Base-by-base conservation (phyloP, 2,888 invertebrate genomes). In the Serripes groenlandicus region DNA sequence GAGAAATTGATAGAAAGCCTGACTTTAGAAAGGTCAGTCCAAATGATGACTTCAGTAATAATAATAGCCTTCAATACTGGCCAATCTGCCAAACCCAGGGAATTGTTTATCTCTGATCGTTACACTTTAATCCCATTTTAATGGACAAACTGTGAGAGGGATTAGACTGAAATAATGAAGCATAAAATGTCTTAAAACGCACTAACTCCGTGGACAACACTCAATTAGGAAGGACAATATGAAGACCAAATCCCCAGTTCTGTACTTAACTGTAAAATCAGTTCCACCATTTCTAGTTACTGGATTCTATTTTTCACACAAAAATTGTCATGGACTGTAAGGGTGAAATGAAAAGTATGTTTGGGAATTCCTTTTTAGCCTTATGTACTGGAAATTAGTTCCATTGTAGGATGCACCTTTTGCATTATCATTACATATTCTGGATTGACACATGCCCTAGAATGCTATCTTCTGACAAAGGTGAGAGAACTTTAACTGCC, bases 81-180 rank as follows among this genome's bases (percentile, higher is more conserved):
- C 32, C 3, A 73, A 60, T 62, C 58, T 73, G 42, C 37, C 34
- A 42, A 30, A 32, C 49, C 34, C 52, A 28, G 30, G 64, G 37
- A 56, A 70, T 26, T 69, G 64, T 71, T 64, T 75, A 82, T 82
- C 82, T 75, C 37, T 74, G 73, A 66, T 69, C 73, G 70, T 76
- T 76, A 73, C 69, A 79, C 73, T 83, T 83, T 75, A 83, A 84
- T 84, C 80, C 74, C 21, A 58, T 82, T 85, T 85, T 82, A 82
- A 85, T 84, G 77, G 78, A 80, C 80, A 80, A 80, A 73, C 82
- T 82, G 73, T 71, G 79, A 80, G 82, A 72, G 77, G 79, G 85
- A 80, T 79, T 78, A 82, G 62, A 34, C 54, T 23, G 79, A 75
- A 82, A 64, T 64, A 80, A 74, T 85, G 79, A 82, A 70, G 77